Base-by-base conservation (phyloP, 2,888 invertebrate genomes). In the Spisula subtruncata region DNA sequence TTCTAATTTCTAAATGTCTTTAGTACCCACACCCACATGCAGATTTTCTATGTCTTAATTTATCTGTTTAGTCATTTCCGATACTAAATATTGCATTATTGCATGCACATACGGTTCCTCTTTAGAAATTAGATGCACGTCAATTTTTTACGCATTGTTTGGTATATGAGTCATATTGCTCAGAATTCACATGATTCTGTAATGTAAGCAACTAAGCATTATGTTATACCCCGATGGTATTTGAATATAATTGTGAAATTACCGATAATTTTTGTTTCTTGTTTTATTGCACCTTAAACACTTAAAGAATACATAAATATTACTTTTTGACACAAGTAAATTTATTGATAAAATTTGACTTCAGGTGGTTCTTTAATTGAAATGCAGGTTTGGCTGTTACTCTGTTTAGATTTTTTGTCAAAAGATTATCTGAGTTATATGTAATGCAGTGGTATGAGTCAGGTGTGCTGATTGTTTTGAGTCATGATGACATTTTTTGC, bases 41-140 rank as follows among this genome's bases (percentile, higher is more conserved):
- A 25, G 25, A 12, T 66, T 25, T 25, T 66, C 60, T 25, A 25
- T 66, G 60, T 66, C 60, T 66, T n/a, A 66, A 25, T 66, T 41
- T 66, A 25, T 66, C 60, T n/a, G n/a, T 66, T 66, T 66, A 66
- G 60, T 66, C 60, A 66, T 66, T 66, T 66, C 25, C 25, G n/a
- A 25, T n/a, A n/a, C 25, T 41, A 41, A 41, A 41, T 41, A 41
- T 25, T 66, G 20, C 25, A 25, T 66, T 41, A 41, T 25, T 66
- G 20, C 25, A 25, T 66, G 25, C 6, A n/a, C 56, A 18, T 5
- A 14, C 20, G n/a, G 51, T 51, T 1, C 5, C 1, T 51, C 14
- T 51, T 51, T 51, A 16, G 48, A 5, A 48, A 5, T 48, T 5
- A 48, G 16, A 66, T n/a, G 25, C 0, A 25, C 25, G 1, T 66